phyloP scores from a whole-genome alignment of 2,113 vertebrate genomes.

The Baryphthengus martii region DNA sequence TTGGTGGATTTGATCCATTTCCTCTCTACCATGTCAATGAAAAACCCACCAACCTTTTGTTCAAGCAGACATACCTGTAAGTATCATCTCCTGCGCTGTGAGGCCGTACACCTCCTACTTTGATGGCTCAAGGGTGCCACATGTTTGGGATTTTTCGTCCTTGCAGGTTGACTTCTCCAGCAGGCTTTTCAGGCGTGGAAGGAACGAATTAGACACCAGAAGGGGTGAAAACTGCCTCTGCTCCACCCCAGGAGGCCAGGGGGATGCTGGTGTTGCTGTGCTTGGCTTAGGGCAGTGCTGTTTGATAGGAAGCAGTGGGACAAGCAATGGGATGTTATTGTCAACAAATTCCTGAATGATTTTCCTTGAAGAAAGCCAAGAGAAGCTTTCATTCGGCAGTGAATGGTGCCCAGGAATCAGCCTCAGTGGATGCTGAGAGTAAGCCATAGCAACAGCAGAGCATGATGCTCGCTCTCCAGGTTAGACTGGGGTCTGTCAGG shows the following conservation, averaged over 20 bases:
- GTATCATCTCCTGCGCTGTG: slow-evolving; percentile 65
- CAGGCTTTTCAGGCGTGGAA: neutral
- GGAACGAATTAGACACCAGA: neutral
- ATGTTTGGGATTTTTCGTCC: neutral
- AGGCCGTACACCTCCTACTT: neutral
- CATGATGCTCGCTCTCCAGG: neutral
- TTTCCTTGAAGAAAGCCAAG: neutral
- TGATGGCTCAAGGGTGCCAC: neutral
- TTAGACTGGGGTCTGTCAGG: neutral
- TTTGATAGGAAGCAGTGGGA: neutral
- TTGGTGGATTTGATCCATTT: slow-evolving; percentile 96
- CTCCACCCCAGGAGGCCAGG: neutral
- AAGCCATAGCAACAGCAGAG: neutral
- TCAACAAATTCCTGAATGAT: neutral
- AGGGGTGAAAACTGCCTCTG: neutral
- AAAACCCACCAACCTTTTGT: slow-evolving; percentile 90
- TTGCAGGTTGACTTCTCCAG: neutral
- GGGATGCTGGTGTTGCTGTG: neutral
- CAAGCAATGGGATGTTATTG: neutral
- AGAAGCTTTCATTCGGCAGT: neutral
- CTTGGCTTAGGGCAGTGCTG: neutral
- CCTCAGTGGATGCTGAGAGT: neutral
- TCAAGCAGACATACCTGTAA: slow-evolving; percentile 91
- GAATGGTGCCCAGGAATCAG: neutral
- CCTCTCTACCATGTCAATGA: slow-evolving; percentile 94